These are phyloP conservation scores for Arctopsyche grandis DNA, from an alignment of 1,140 invertebrate species.

Conservation along the genomic window DNA sequence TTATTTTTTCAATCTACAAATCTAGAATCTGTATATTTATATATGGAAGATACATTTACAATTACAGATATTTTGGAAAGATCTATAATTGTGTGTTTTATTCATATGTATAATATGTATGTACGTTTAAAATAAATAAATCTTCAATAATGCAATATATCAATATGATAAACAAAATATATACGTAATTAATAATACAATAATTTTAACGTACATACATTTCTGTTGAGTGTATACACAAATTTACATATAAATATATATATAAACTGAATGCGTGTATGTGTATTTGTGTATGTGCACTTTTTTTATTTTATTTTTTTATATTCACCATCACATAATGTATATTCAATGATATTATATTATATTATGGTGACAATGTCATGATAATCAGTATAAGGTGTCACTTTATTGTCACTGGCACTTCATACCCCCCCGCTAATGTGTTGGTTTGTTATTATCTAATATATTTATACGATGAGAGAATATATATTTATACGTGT, in stretches of 20 bases:
- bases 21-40: slow-evolving; percentile 12
- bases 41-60: slow-evolving; percentile 31
- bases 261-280: slow-evolving; percentile 1
- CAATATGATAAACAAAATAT: neutral
- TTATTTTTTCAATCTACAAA: neutral
- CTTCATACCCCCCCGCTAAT: slow-evolving; percentile 7
- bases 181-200: too few relatives aligned
- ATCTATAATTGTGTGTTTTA: slow-evolving; percentile 22
- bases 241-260: slow-evolving; percentile 21
- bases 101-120: slow-evolving; percentile 27
- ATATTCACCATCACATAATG: slow-evolving; percentile 34
- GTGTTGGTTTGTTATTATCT: slow-evolving; percentile 36
- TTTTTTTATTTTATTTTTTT: neutral
- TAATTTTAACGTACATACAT: slow-evolving; percentile 18
- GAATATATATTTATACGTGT: too few relatives aligned
- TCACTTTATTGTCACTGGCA: slow-evolving; percentile 27
- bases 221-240: slow-evolving; percentile 12
- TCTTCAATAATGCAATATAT: neutral
- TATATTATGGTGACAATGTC: slow-evolving; percentile 36
- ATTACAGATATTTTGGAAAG: slow-evolving; percentile 14
- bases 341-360: slow-evolving; percentile 15
- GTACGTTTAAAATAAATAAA: slow-evolving; percentile 21
- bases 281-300: slow-evolving; percentile 30
- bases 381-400: slow-evolving; percentile 28
- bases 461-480: slow-evolving; percentile 11